Conservation (phyloP, 2,797 vertebrate species). For the Xenops minutus region DNA sequence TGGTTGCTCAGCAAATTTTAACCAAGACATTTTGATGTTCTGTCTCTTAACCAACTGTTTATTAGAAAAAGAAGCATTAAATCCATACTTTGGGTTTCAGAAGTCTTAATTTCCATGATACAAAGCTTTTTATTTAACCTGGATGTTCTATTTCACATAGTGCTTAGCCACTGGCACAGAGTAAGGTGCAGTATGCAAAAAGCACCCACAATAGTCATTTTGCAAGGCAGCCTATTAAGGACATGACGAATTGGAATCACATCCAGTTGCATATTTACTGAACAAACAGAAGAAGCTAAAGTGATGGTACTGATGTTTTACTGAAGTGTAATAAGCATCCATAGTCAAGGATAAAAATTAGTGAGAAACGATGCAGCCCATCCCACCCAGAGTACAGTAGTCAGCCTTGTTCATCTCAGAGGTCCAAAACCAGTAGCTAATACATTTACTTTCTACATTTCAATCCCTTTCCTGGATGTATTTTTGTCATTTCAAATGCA, state of each 20-base stretch:
- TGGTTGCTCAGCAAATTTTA: not conserved
- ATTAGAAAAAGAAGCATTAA: not conserved
- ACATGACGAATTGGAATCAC: not conserved
- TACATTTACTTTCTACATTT: not conserved
- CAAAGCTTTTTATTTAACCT: not conserved
- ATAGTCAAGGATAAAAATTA: not conserved
- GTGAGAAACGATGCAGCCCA: not conserved
- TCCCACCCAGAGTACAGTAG: not conserved
- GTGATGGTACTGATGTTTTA: not conserved
- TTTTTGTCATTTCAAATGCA: not conserved
- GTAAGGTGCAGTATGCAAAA: not conserved
- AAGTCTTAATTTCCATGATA: not conserved
- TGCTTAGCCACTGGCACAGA: not conserved
- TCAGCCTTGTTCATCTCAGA: not conserved
- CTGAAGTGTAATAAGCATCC: not conserved
- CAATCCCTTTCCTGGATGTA: not conserved
- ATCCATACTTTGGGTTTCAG: not conserved
- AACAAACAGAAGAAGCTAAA: not conserved
- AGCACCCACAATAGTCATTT: not conserved
- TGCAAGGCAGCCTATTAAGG: not conserved
- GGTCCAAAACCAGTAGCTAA: not conserved
- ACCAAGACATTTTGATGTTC: not conserved
- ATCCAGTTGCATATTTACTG: not conserved
- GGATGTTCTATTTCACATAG: not conserved
- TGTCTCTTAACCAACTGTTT: not conserved